These are phyloP conservation scores for Rhea americana DNA, from an alignment of 2,113 vertebrate genomes.

Conservation along the genomic window DNA sequence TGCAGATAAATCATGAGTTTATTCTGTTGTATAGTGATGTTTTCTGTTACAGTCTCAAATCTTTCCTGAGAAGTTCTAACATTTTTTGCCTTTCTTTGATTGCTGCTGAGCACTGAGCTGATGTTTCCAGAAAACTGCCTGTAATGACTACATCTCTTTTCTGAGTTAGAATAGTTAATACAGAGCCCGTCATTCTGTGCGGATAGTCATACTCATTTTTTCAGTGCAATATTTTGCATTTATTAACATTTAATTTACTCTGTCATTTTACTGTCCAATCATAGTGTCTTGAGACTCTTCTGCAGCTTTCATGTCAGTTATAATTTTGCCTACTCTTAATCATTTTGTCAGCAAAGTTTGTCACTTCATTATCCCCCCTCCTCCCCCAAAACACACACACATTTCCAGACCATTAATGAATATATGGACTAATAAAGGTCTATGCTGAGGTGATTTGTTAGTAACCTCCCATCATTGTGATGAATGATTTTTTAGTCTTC, in stretches of 20 bases:
- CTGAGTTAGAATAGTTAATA: not conserved
- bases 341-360: not conserved
- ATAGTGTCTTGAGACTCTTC: not conserved
- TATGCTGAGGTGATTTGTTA: not conserved
- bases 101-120: not conserved
- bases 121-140: not conserved
- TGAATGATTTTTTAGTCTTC: not conserved
- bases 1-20: not conserved
- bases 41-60: not conserved
- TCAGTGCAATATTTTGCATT: conserved; percentile 22
- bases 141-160: conserved; percentile 2
- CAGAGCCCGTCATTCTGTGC: not conserved
- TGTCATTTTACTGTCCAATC: conserved; percentile 12
- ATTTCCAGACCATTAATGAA: not conserved
- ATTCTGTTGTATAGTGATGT: not conserved
- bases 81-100: not conserved
- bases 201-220: not conserved
- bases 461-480: not conserved
- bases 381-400: not conserved
- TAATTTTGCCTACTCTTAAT: not conserved
- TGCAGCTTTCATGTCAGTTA: not conserved
- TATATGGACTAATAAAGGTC: not conserved
- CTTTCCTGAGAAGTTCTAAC: not conserved
- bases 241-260: conserved; percentile 45
- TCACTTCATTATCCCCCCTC: not conserved